Evolutionary conservation across 2,888 invertebrate species (phyloP), one percentile per base, ranked within the genome.

Genomic region (Nephrocerus scutellatus): DNA sequence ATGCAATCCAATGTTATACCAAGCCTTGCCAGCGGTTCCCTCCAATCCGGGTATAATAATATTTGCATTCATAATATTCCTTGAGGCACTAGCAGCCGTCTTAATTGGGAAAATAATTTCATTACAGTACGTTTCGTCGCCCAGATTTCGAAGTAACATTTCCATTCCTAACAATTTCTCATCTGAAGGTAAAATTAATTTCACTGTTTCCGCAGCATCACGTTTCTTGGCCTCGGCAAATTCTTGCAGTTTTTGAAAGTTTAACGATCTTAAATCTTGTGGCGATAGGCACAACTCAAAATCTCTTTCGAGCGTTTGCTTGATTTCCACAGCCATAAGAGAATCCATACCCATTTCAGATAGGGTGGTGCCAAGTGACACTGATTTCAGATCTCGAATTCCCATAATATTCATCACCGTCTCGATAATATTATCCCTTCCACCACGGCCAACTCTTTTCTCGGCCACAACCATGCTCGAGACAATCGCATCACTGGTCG

Each of bases 331-430:
- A 0, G 89, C 90, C 90, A 92, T 95, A 73, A 96, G 80, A 2
- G 95, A 95, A 70, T 97, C 95, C 81, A 97, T 86, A 22, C 96
- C 96, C 47, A 97, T 72, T 62, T 96, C 95, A 2, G 89, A 86
- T 3, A 97, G 71, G 0, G 82, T 79, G 2, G 80, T 75, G 55
- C 80, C 79, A 44, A 77, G 74, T 29, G 83, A 82, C 2, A 80
- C 75, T 0, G 76, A 76, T 66, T 81, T 85, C 57, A 78, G 63
- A 56, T 83, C 82, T 52, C 77, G 73, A 46, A 82, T 73, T 49
- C 78, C 75, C 74, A 79, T 74, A 31, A 81, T 77, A 53, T 78
- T 75, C 39, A 80, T 74, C 2, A 87, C 81, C 16, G 84, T 76
- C 49, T 84, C 83, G 1, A 89, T 79, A 35, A 84, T 74, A 53